Percentiles rank a stretch among this genome's conserved stretches.
These are phyloP conservation scores for Carassius carassius DNA, from an alignment of 2,113 vertebrate species.

Conservation along the genomic window DNA sequence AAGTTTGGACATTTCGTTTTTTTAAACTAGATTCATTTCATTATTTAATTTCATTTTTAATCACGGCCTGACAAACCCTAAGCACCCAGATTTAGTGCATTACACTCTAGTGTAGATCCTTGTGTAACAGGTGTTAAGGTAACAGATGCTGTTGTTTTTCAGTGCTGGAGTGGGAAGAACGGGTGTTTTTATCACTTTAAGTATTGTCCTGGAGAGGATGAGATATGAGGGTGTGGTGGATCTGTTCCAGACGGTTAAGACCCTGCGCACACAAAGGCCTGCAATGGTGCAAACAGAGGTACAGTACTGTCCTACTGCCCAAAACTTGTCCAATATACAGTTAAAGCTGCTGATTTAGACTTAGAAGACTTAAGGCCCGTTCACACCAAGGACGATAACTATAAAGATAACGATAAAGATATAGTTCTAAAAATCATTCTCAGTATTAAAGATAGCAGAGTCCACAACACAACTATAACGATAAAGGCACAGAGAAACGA, in stretches of 20 bases:
- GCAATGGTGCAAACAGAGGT: conserved; percentile 99
- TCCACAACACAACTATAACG: too few relatives aligned
- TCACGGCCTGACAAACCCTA: neutral
- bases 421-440: too few relatives aligned
- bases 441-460: too few relatives aligned
- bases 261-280: conserved; percentile 90
- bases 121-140: conserved; percentile 20
- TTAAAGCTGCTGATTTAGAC: neutral
- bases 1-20: neutral
- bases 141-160: conserved; percentile 36
- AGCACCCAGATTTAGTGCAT: neutral
- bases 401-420: too few relatives aligned
- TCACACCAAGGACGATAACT: too few relatives aligned
- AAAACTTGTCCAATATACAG: neutral
- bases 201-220: conserved; percentile 96
- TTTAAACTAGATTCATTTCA: neutral
- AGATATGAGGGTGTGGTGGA: conserved; percentile 94
- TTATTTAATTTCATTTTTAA: neutral
- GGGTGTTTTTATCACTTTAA: conserved; percentile 93
- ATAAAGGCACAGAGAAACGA: too few relatives aligned
- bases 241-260: conserved; percentile 97
- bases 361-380: too few relatives aligned
- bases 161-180: conserved; percentile 94
- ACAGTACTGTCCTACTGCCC: conserved; percentile 33
- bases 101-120: neutral